These are phyloP conservation scores for Rhabdornis inornatus DNA, from an alignment of 2,113 vertebrate genomes.

Conservation along the genomic window DNA sequence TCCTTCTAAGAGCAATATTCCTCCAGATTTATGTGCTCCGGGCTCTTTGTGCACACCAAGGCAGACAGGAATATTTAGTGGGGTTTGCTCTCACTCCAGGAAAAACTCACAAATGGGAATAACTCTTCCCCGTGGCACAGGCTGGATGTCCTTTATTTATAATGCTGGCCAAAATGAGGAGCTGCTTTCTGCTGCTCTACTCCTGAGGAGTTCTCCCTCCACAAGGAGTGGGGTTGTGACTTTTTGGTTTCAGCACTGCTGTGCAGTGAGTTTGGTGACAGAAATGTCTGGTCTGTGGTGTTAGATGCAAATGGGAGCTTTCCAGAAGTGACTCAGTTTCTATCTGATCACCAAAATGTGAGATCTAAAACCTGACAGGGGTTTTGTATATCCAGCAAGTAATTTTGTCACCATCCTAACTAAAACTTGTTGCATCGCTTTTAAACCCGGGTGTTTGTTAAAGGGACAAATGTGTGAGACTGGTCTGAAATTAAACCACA, in stretches of 20 bases:
- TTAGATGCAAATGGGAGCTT: background rate
- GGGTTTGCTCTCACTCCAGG: conserved; percentile 45
- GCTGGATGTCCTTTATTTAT: conserved; percentile 29
- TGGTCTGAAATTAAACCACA: background rate
- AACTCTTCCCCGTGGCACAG: background rate
- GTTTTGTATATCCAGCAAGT: background rate
- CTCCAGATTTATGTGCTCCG: background rate
- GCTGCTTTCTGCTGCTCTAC: background rate
- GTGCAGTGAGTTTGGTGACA: background rate
- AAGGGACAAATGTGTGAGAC: background rate
- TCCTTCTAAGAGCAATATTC: background rate
- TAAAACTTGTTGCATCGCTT: accelerated
- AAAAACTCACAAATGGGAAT: conserved; percentile 53
- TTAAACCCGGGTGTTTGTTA: background rate
- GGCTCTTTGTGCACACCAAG: background rate
- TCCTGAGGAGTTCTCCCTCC: background rate
- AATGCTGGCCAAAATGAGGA: accelerated
- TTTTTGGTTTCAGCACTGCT: accelerated
- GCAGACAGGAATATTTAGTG: conserved; percentile 49
- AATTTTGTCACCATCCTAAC: background rate
- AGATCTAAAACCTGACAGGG: background rate
- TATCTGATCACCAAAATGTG: background rate
- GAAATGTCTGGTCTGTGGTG: background rate
- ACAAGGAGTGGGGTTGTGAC: accelerated
- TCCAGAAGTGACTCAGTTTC: background rate